Evolutionary conservation across 2,113 vertebrate genomes (phyloP).

Genomic region (Syrmaticus mikado): DNA sequence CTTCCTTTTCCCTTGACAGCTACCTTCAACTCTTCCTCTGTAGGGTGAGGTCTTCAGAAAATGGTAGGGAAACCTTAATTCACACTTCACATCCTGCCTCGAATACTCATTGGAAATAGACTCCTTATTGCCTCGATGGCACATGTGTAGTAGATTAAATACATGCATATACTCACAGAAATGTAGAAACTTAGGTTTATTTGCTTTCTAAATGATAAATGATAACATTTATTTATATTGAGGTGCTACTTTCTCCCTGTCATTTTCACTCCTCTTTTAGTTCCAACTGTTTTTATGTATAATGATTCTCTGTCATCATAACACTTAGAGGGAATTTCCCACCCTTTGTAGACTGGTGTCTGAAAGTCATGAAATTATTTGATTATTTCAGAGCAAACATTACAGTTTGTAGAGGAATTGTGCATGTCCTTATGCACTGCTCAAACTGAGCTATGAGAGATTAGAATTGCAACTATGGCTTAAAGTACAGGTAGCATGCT

Average conservation of each 20-base stretch:
- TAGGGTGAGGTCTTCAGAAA: neutral
- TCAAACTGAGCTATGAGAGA: neutral
- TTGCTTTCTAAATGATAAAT: neutral
- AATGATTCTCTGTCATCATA: neutral
- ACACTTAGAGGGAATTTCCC: neutral
- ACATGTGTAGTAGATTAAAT: neutral
- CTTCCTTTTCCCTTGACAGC: neutral
- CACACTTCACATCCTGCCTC: neutral
- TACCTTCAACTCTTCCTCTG: neutral
- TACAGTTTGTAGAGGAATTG: neutral
- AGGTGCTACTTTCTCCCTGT: neutral
- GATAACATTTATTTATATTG: neutral
- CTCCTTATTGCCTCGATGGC: neutral
- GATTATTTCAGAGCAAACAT: neutral
- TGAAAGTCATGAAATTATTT: neutral
- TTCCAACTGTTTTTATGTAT: neutral
- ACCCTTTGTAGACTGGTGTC: neutral
- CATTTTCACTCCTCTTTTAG: neutral
- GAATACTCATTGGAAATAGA: neutral
- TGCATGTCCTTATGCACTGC: neutral
- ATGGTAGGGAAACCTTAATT: neutral
- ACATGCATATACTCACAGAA: neutral
- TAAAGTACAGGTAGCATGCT: neutral
- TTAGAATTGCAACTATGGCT: neutral
- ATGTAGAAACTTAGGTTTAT: neutral